Percentiles rank a stretch among this genome's conserved stretches.
phyloP scores from a whole-genome alignment of 2,888 invertebrate genomes.

The Rugalucina vietnamica region DNA sequence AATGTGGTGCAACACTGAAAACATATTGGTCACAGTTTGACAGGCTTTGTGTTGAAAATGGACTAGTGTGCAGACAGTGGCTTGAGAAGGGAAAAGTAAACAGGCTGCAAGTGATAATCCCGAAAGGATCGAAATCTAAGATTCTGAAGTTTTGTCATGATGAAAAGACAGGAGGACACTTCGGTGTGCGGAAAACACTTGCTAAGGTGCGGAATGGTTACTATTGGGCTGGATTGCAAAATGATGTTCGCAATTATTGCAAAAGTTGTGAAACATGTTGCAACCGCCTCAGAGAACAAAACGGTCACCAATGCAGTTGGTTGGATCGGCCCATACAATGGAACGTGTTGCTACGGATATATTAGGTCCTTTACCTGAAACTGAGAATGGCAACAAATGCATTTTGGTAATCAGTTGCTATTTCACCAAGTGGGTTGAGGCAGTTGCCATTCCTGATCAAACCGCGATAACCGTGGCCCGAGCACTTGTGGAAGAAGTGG shows the following conservation, averaged over 20 bases:
- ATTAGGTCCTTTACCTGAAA: too few relatives aligned
- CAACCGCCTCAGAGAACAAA: too few relatives aligned
- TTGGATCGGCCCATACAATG: too few relatives aligned
- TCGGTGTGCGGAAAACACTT: neutral
- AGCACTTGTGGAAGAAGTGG: too few relatives aligned
- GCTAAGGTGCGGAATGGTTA: neutral
- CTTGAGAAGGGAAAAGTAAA: neutral
- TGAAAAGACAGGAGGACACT: neutral
- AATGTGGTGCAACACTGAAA: neutral
- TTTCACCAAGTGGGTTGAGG: too few relatives aligned
- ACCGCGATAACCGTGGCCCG: too few relatives aligned
- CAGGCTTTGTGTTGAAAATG: neutral
- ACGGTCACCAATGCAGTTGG: too few relatives aligned
- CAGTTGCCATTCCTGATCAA: too few relatives aligned
- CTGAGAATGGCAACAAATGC: too few relatives aligned
- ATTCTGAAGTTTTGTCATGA: neutral
- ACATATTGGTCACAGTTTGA: neutral
- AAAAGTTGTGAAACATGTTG: neutral
- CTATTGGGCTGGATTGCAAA: neutral
- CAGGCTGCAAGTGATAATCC: neutral
- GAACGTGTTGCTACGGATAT: too few relatives aligned
- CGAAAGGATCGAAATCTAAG: neutral
- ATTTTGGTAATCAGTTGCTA: too few relatives aligned
- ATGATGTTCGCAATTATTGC: neutral
- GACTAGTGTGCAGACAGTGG: neutral